phyloP scores from a whole-genome alignment of 2,888 invertebrate species.

The Oxytorus armatus region DNA sequence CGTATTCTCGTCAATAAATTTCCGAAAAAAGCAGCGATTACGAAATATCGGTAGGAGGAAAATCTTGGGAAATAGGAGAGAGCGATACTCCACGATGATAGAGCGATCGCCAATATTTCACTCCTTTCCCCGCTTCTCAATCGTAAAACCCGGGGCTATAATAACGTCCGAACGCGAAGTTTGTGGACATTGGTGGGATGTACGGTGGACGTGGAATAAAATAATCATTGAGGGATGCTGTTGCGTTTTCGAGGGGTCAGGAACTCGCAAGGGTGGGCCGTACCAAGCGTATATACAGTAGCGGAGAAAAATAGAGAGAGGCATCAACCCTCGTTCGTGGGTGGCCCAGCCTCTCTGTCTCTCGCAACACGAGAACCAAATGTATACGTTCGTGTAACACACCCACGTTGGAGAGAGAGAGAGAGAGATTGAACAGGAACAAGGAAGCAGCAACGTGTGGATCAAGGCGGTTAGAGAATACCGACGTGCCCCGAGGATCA shows the following conservation, averaged over 20 bases:
- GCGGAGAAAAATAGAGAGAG: slow-evolving; percentile 28
- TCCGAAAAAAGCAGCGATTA: neutral
- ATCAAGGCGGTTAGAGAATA: slow-evolving; percentile 35
- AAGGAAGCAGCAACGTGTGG: slow-evolving; percentile 22
- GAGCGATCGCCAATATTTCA: slow-evolving; percentile 13
- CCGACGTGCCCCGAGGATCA: slow-evolving; percentile 55
- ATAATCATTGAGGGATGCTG: slow-evolving; percentile 64
- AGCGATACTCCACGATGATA: slow-evolving; percentile 24
- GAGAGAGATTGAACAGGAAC: slow-evolving; percentile 20
- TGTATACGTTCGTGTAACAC: slow-evolving; percentile 51
- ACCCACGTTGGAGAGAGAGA: slow-evolving; percentile 28
- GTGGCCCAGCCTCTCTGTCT: slow-evolving; percentile 70
- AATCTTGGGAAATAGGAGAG: neutral
- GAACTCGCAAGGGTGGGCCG: slow-evolving; percentile 22
- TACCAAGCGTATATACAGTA: slow-evolving; percentile 21
- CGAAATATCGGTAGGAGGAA: neutral
- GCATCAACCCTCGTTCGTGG: slow-evolving; percentile 72
- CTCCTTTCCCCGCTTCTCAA: slow-evolving; percentile 2
- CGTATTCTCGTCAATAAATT: neutral
- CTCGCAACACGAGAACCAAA: slow-evolving; percentile 69
- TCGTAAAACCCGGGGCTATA: slow-evolving; percentile 26
- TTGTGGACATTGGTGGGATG: slow-evolving; percentile 15
- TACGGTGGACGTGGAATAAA: slow-evolving; percentile 54
- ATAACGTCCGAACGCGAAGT: slow-evolving; percentile 17
- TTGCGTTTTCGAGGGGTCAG: slow-evolving; percentile 50